Evolutionary conservation across 2,888 invertebrate species (phyloP).

Genomic region (Macrosoma leucophasiata): DNA sequence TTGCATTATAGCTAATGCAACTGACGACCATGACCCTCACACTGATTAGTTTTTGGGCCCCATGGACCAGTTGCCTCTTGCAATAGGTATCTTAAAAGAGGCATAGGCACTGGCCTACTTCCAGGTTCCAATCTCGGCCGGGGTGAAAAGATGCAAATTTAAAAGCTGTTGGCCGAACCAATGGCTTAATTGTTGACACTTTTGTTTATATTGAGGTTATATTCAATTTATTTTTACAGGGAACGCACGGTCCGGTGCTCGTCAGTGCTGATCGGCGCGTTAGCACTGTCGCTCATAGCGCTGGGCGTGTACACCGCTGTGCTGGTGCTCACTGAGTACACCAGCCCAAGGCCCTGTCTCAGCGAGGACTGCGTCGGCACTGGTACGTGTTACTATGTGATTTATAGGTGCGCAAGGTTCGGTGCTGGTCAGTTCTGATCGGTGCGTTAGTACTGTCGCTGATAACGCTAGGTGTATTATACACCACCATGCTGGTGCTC

Average conservation of each 20-base stretch:
- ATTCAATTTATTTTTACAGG: constrained; percentile 38
- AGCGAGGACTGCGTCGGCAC: constrained; percentile 79
- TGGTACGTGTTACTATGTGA: no score
- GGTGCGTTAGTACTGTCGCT: constrained; percentile 67
- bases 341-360: constrained; percentile 65
- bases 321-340: constrained; percentile 61
- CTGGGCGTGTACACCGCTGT: constrained; percentile 67
- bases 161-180: no score
- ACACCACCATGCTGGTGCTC: constrained; percentile 64
- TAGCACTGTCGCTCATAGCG: constrained; percentile 65
- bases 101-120: no score
- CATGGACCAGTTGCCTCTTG: no score
- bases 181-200: no score
- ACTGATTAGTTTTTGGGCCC: no score
- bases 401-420: constrained; percentile 62
- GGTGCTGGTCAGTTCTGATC: constrained; percentile 66
- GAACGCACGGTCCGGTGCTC: constrained; percentile 67
- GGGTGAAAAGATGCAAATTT: no score
- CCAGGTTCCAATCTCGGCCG: no score
- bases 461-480: constrained; percentile 63
- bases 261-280: constrained; percentile 64
- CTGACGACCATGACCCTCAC: no score
- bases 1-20: no score
- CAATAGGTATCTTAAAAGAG: no score
- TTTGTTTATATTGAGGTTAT: no score